phyloP scores from a whole-genome alignment of 2,888 invertebrate genomes.

The Exephanes ischioxanthus region DNA sequence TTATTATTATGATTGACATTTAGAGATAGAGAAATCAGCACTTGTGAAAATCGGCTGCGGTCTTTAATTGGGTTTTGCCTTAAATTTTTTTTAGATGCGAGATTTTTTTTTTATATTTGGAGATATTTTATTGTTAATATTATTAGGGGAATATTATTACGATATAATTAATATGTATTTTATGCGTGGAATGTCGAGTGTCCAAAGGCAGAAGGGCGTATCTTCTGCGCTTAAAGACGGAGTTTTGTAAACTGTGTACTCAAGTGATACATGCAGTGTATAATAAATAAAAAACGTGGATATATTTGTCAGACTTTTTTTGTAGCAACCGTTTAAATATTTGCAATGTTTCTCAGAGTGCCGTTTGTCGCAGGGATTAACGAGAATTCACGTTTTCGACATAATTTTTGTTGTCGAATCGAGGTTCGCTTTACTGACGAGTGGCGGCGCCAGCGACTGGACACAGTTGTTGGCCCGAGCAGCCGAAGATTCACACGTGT shows the following conservation, averaged over 20 bases:
- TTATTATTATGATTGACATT: too few relatives aligned
- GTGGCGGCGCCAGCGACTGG: not conserved
- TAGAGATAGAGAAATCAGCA: too few relatives aligned
- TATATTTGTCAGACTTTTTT: not conserved
- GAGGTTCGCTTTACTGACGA: not conserved
- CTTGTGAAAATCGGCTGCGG: too few relatives aligned
- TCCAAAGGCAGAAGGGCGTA: too few relatives aligned
- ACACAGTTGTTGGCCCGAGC: not conserved
- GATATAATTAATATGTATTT: too few relatives aligned
- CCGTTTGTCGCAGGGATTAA: not conserved
- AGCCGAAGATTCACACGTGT: conserved; percentile 13
- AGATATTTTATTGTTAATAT: not conserved
- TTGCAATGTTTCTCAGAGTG: not conserved
- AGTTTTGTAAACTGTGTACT: too few relatives aligned
- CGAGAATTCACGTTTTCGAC: not conserved
- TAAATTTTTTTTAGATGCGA: too few relatives aligned
- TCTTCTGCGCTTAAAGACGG: too few relatives aligned
- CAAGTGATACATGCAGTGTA: too few relatives aligned
- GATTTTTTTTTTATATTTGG: too few relatives aligned
- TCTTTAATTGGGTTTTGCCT: too few relatives aligned
- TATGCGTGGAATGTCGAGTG: too few relatives aligned
- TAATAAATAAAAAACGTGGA: not conserved
- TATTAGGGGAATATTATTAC: not conserved
- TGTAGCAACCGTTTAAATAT: not conserved
- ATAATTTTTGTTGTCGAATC: not conserved